These are phyloP conservation scores for Lagenorhynchus albirostris DNA, from an alignment of 2,113 vertebrate genomes.

Conservation along the genomic window DNA sequence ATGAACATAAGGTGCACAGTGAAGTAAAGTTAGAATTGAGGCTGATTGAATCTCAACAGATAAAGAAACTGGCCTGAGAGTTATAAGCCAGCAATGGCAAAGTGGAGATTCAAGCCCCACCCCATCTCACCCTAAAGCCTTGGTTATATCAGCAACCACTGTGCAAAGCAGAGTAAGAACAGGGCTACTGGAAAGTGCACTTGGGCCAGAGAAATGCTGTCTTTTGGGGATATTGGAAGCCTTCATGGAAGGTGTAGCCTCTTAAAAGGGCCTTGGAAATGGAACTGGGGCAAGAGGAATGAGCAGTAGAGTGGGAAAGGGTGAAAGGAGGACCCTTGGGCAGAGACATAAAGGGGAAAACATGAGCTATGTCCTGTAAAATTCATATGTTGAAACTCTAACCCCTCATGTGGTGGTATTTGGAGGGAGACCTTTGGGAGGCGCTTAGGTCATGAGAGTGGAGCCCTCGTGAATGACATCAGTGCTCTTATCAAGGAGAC, in stretches of 20 bases:
- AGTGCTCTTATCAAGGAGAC: background rate
- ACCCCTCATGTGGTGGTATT: no score
- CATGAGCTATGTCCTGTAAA: no score
- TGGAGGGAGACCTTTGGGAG: background rate
- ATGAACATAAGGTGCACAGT: background rate
- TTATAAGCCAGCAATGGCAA: background rate
- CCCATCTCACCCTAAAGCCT: background rate
- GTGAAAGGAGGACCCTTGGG: background rate
- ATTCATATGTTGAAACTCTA: background rate
- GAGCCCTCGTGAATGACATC: background rate
- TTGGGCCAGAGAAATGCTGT: background rate
- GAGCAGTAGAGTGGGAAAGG: no score
- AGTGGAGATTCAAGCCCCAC: background rate
- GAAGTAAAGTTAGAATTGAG: background rate
- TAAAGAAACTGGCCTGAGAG: background rate
- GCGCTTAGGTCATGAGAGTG: background rate
- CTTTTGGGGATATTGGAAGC: background rate
- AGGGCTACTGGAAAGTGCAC: background rate
- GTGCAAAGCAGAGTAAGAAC: background rate
- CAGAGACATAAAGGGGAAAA: background rate
- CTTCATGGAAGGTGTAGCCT: background rate
- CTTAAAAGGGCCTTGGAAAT: background rate
- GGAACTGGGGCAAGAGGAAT: background rate
- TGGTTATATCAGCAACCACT: background rate
- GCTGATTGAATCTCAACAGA: background rate